These are phyloP conservation scores for Epinotia nisella DNA, from an alignment of 2,888 invertebrate species.

Conservation along the genomic window DNA sequence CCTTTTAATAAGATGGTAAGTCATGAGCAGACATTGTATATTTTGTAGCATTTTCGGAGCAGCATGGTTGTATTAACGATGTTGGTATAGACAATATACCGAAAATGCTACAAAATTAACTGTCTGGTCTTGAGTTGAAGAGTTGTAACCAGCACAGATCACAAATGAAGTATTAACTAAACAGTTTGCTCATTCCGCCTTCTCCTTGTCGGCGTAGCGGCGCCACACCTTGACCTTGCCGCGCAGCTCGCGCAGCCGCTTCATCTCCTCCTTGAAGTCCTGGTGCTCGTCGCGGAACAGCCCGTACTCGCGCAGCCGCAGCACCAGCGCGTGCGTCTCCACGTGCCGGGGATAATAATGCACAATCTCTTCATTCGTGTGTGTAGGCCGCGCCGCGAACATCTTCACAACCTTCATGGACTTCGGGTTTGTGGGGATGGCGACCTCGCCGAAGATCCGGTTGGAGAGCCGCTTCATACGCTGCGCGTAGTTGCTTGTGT, in stretches of 20 bases:
- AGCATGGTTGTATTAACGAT: too few species aligned
- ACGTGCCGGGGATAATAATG: slow-evolving; percentile 95
- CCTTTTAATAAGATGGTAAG: too few species aligned
- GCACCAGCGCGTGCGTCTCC: slow-evolving; percentile 90
- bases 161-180: too few species aligned
- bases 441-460: slow-evolving; percentile 95
- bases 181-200: slow-evolving; percentile 60
- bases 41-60: too few species aligned
- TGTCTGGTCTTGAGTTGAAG: too few species aligned
- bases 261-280: slow-evolving; percentile 95
- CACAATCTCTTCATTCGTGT: slow-evolving; percentile 88
- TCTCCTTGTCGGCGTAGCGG: slow-evolving; percentile 77
- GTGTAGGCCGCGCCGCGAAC: slow-evolving; percentile 90
- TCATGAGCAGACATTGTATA: too few species aligned
- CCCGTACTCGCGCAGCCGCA: slow-evolving; percentile 89
- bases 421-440: slow-evolving; percentile 88
- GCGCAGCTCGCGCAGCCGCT: slow-evolving; percentile 88
- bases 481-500: slow-evolving; percentile 91
- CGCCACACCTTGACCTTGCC: slow-evolving; percentile 88
- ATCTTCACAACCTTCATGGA: slow-evolving; percentile 93
- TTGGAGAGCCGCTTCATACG: slow-evolving; percentile 94
- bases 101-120: too few species aligned
- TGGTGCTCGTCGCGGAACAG: slow-evolving; percentile 94
- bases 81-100: too few species aligned
- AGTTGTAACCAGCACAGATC: too few species aligned